Conservation (phyloP, 2,888 invertebrate genomes). For the Trisateles emortualis region DNA sequence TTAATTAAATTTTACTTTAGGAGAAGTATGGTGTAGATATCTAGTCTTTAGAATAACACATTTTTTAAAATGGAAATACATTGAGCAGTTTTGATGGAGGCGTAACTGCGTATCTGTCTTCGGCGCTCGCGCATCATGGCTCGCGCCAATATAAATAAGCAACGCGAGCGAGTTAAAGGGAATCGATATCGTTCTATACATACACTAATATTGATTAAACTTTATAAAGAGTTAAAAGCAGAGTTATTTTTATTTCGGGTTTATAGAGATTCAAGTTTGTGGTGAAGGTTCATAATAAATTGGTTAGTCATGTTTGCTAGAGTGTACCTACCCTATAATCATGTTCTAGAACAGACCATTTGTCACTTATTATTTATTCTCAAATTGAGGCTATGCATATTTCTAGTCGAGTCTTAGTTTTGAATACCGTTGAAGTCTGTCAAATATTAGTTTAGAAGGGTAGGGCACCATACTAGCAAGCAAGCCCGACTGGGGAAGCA, state of each 20-base stretch:
- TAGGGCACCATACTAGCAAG: no score
- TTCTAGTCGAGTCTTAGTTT: no score
- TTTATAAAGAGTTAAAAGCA: constrained; percentile 1
- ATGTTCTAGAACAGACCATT: no score
- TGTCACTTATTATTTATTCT: no score
- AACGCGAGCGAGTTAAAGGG: constrained; percentile 53
- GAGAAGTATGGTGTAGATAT: constrained; percentile 26
- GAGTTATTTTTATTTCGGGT: not conserved
- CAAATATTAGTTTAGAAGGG: no score
- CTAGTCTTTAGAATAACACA: constrained; percentile 47
- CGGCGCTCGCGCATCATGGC: constrained; percentile 74
- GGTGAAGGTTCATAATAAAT: no score
- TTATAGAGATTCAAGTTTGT: no score
- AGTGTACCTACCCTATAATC: no score
- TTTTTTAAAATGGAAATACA: constrained; percentile 68
- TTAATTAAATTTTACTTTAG: constrained; percentile 12
- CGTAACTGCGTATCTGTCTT: constrained; percentile 78
- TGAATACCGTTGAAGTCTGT: no score
- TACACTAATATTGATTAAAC: constrained; percentile 11
- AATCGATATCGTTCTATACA: constrained; percentile 45
- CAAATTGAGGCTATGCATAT: no score
- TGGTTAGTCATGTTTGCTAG: no score
- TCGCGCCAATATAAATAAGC: constrained; percentile 82
- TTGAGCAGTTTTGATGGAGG: constrained; percentile 67
- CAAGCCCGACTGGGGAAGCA: no score